A percentile compares a stretch with the other conserved stretches of the same genome.
Conservation (phyloP, 2,888 invertebrate species). For the Nezara viridula region DNA sequence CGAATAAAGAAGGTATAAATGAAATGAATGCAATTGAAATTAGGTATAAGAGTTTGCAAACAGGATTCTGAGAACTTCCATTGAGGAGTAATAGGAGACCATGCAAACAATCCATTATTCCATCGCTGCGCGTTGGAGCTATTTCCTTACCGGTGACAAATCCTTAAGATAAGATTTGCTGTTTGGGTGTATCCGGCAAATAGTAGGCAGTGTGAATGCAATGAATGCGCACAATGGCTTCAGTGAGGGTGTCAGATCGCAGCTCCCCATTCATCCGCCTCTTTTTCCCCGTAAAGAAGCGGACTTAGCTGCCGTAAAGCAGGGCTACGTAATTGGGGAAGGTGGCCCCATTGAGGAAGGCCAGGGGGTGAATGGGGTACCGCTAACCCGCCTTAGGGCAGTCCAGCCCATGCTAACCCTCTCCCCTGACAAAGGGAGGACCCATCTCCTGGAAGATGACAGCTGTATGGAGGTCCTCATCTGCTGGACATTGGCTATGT, state of each 20-base stretch:
- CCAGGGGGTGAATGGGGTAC: not conserved
- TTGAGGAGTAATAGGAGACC: not conserved
- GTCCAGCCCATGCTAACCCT: not conserved
- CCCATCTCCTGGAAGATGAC: slow-evolving; percentile 26
- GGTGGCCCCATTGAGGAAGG: slow-evolving; percentile 55
- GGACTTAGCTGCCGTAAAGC: slow-evolving; percentile 6
- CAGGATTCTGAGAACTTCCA: not conserved
- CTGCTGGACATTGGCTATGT: not conserved
- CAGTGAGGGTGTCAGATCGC: slow-evolving; percentile 49
- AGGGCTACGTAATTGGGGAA: slow-evolving; percentile 58
- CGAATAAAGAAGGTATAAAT: not conserved
- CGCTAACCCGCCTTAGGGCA: not conserved
- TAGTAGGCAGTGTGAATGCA: not conserved
- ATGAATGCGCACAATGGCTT: not conserved
- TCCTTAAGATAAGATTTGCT: slow-evolving; percentile 7
- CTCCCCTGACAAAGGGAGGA: slow-evolving; percentile 32
- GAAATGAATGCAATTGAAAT: not conserved
- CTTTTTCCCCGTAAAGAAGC: slow-evolving; percentile 44
- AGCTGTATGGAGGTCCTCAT: not conserved
- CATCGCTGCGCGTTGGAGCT: not conserved
- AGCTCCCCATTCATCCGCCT: not conserved
- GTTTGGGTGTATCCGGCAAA: slow-evolving; percentile 43
- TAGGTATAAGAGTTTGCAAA: not conserved
- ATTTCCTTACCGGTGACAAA: slow-evolving; percentile 26
- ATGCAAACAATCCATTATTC: slow-evolving; percentile 14